Percentiles rank a stretch among this genome's conserved stretches.
Evolutionary conservation across 2,888 invertebrate genomes (phyloP).

Genomic region (Schizaphis graminum): DNA sequence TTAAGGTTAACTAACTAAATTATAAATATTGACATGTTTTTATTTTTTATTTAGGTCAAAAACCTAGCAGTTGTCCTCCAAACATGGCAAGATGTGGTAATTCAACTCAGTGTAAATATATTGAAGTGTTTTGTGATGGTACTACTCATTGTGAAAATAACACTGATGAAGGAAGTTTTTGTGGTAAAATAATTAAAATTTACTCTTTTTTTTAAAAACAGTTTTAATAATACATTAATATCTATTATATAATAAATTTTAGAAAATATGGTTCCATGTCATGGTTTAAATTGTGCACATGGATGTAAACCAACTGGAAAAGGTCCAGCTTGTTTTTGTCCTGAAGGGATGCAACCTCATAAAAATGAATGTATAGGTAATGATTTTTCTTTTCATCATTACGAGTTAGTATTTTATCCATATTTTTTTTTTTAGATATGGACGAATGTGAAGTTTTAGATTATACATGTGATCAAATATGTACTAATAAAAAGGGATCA

Average conservation of each 20-base stretch:
- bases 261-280: constrained; percentile 73
- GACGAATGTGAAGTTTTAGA: constrained; percentile 82
- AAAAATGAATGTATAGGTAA: constrained; percentile 76
- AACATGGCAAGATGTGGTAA: constrained; percentile 80
- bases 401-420: constrained; percentile 16
- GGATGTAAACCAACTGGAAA: constrained; percentile 80
- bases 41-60: constrained; percentile 73
- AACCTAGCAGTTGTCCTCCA: constrained; percentile 77
- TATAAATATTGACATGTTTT: neutral
- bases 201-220: too few species aligned
- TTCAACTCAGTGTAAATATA: constrained; percentile 75
- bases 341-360: constrained; percentile 77
- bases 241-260: constrained; percentile 14
- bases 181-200: constrained; percentile 72
- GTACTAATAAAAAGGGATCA: constrained; percentile 78
- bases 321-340: constrained; percentile 84
- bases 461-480: constrained; percentile 82
- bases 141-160: constrained; percentile 78
- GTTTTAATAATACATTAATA: neutral
- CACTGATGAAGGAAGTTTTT: constrained; percentile 82
- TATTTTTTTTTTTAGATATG: constrained; percentile 75
- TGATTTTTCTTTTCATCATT: constrained; percentile 50
- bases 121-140: constrained; percentile 79
- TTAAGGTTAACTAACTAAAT: neutral
- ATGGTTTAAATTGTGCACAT: constrained; percentile 75